Evolutionary conservation across 2,888 invertebrate genomes (phyloP), one percentile per base, ranked within the genome.

Genomic region (Diarsia brunnea): DNA sequence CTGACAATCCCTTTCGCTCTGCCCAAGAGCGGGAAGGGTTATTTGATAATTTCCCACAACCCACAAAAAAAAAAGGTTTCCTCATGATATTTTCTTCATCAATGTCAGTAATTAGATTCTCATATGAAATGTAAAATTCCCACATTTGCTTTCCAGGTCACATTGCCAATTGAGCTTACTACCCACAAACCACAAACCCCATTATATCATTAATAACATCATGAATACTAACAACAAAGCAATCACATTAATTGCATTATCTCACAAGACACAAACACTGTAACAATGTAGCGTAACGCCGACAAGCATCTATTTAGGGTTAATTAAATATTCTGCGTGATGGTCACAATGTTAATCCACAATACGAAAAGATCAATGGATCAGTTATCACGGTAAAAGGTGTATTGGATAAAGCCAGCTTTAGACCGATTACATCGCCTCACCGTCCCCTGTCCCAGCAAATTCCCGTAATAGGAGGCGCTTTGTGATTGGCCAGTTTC

Each of bases 401-500:
- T 95, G 92, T 93, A 93, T 92, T 91, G 91, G 93, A 91, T 93
- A 93, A 92, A 93, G 91, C 92, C 92, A 83, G 85, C 92, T 92
- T 94, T 92, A 93, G 89, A 45, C 91, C 93, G 94, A 95, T 95
- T 94, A 94, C 92, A 92, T 92, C 89, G 87, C 89, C 89, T 89
- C 91, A 86, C 87, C 90, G 86, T 89, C 86, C 90, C 87, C 88
- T 73, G 87, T 90, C 87, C 91, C 87, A 85, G 90, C 90, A 90
- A 93, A 93, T 91, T 93, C 91, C 88, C 87, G 92, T 94, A 94
- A 94, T 92, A 91, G 93, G 89, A 89, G 91, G 89, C 87, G 92
- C 91, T 90, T 90, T 90, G 94, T 93, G 94, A 95, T 95, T 95
- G 95, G 93, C 93, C 93, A 94, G 94, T 94, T 93, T 93, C 94